phyloP scores from a whole-genome alignment of 2,888 invertebrate species.

The Coelopa pilipes region DNA sequence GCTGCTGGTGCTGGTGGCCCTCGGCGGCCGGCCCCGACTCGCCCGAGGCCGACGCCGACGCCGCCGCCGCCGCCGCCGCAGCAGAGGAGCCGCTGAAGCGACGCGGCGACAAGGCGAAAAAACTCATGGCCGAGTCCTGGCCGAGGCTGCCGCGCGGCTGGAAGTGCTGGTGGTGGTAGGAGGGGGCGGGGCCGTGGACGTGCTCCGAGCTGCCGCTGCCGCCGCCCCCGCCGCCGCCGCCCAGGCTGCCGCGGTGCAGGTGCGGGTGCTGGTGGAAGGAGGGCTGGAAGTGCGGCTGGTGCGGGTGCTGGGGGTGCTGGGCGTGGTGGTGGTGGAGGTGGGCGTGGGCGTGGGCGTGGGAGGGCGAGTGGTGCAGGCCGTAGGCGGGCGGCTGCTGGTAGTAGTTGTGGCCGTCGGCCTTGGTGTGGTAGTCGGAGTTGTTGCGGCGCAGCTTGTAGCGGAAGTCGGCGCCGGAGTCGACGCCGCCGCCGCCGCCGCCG shows the following conservation, averaged over 20 bases:
- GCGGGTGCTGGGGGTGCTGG: conserved; percentile 41
- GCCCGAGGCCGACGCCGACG: conserved; percentile 41
- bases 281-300: conserved; percentile 36
- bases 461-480: conserved; percentile 61
- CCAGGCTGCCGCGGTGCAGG: conserved; percentile 8
- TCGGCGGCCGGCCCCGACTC: conserved; percentile 42
- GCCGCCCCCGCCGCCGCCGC: conserved; percentile 32
- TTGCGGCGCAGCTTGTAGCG: conserved; percentile 62
- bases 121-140: conserved; percentile 50
- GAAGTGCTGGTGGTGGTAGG: conserved; percentile 46
- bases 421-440: conserved; percentile 61
- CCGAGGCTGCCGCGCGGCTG: conserved; percentile 57
- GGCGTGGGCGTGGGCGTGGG: conserved; percentile 30
- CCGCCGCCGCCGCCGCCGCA: conserved; percentile 54
- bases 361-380: conserved; percentile 43
- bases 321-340: conserved; percentile 43
- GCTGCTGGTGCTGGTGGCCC: background rate
- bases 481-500: too few species aligned
- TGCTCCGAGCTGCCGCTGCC: conserved; percentile 25
- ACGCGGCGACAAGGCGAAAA: conserved; percentile 67
- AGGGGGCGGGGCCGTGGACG: conserved; percentile 9
- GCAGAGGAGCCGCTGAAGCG: conserved; percentile 76
- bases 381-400: conserved; percentile 42
- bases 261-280: conserved; percentile 22
- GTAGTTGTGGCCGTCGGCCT: conserved; percentile 40